phyloP scores from a whole-genome alignment of 2,888 invertebrate species.

The Oxyscelio sp. region DNA sequence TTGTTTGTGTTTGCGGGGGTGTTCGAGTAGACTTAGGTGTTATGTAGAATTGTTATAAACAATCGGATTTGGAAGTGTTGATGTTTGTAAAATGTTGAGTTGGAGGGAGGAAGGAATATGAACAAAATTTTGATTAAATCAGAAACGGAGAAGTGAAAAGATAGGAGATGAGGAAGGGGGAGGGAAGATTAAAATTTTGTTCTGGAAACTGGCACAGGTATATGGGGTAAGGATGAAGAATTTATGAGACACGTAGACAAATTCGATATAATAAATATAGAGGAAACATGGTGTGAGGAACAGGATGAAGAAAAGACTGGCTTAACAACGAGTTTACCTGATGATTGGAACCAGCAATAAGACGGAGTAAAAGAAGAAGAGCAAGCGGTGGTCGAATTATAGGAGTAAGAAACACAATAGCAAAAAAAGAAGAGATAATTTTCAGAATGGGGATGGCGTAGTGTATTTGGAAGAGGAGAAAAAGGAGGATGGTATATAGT shows the following conservation, averaged over 20 bases:
- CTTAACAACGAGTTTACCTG: constrained; percentile 42
- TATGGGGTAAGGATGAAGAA: constrained; percentile 60
- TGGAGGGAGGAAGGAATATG: no score
- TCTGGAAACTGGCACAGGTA: constrained; percentile 68
- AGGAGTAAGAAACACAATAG: constrained; percentile 31
- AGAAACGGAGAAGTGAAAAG: neutral
- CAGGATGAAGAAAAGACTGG: constrained; percentile 42
- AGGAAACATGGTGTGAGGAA: constrained; percentile 66
- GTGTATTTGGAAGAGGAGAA: no score
- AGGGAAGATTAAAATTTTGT: constrained; percentile 20
- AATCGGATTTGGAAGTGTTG: no score
- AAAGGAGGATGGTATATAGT: no score
- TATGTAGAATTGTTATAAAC: no score
- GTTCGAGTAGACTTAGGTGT: no score
- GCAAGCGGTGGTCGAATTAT: constrained; percentile 54
- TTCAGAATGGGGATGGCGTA: no score
- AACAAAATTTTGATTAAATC: neutral
- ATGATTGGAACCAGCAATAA: constrained; percentile 21
- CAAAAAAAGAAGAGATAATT: no score
- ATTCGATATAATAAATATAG: constrained; percentile 52
- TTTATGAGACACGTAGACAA: constrained; percentile 46
- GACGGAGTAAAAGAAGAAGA: constrained; percentile 47
- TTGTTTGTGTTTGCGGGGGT: no score
- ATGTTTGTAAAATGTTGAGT: no score
- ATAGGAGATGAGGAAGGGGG: neutral